A percentile compares a stretch with the other conserved stretches of the same genome.
phyloP scores from a whole-genome alignment of 1,140 invertebrate species.

The Drosophila funebris region DNA sequence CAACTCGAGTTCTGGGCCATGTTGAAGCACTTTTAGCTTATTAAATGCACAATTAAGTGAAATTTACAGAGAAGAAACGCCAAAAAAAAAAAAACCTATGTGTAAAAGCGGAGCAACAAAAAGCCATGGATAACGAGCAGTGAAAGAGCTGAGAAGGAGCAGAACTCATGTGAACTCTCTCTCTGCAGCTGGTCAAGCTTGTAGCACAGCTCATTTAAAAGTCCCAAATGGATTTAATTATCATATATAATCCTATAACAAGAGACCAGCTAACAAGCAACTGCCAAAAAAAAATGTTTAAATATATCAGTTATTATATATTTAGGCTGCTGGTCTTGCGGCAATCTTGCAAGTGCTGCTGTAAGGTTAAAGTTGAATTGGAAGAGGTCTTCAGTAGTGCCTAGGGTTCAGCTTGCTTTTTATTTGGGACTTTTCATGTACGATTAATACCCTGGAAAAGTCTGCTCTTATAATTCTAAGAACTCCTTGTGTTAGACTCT shows the following conservation, averaged over 20 bases:
- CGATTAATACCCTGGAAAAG: too few species aligned
- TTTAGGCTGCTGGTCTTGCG: too few species aligned
- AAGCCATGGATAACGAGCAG: not conserved
- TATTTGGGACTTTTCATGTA: too few species aligned
- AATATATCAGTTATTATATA: not conserved
- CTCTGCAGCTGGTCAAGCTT: constrained; percentile 9
- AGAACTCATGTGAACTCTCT: not conserved
- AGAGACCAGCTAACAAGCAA: not conserved
- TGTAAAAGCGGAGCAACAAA: too few species aligned
- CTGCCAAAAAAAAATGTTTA: not conserved
- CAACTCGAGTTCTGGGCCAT: constrained; percentile 14
- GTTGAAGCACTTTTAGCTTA: constrained; percentile 48
- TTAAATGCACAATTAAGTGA: constrained; percentile 52
- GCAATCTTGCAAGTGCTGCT: too few species aligned
- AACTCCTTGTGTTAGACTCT: too few species aligned
- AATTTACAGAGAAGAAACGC: constrained; percentile 13
- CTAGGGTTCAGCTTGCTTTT: too few species aligned
- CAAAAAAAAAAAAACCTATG: not conserved
- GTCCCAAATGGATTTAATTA: constrained; percentile 22
- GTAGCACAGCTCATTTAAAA: not conserved
- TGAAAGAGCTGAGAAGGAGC: not conserved
- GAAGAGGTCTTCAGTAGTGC: too few species aligned
- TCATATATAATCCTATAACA: constrained; percentile 22
- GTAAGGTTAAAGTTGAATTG: too few species aligned
- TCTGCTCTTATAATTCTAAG: too few species aligned